Conservation (phyloP, 2,797 vertebrate species). For the Atherinosoma microstoma region DNA sequence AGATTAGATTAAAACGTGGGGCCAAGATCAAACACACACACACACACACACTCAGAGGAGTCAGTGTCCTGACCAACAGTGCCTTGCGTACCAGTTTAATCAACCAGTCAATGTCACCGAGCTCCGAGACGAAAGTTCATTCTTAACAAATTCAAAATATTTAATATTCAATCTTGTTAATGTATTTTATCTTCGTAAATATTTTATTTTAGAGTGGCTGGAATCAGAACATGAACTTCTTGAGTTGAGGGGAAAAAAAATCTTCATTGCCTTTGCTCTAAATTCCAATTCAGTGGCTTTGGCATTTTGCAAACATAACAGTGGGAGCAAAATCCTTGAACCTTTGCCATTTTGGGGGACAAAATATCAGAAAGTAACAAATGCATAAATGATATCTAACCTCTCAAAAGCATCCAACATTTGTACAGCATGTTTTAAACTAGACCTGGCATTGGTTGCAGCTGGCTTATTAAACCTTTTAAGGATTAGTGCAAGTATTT, state of each 20-base stretch:
- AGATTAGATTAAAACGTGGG: conserved; percentile 21
- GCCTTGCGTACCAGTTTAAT: background rate
- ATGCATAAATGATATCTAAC: background rate
- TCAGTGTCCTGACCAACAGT: background rate
- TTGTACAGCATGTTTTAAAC: background rate
- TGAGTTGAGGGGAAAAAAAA: background rate
- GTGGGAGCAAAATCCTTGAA: background rate
- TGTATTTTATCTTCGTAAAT: background rate
- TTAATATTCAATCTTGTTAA: background rate
- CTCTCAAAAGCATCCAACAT: background rate
- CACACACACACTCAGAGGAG: background rate
- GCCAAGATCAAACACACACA: background rate
- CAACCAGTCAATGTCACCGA: background rate
- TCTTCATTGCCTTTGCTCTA: no score
- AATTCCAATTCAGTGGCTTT: background rate
- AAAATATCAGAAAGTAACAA: background rate
- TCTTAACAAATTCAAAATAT: background rate
- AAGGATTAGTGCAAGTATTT: background rate
- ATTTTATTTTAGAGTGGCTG: no score
- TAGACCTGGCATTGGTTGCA: background rate
- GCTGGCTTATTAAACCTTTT: background rate
- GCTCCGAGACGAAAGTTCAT: no score
- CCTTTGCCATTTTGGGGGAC: background rate
- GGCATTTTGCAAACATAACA: background rate
- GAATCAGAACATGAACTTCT: background rate